Percentiles rank a stretch among this genome's conserved stretches.
Conservation (phyloP, 2,888 invertebrate species). For the Apomyelois bistriatella region DNA sequence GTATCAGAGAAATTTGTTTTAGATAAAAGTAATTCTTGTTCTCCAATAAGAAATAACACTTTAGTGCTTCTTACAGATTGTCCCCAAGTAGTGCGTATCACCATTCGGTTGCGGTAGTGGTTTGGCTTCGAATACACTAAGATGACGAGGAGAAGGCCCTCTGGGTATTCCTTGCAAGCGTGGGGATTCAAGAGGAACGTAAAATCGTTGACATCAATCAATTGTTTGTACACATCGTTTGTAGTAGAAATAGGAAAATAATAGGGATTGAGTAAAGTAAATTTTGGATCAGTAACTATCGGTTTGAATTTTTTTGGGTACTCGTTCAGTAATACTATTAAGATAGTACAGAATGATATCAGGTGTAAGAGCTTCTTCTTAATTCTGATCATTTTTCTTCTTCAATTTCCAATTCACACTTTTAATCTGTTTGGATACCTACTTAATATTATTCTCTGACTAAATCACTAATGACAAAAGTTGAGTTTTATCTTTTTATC, state of each 20-base stretch:
- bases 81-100: slow-evolving; percentile 89
- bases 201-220: slow-evolving; percentile 82
- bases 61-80: slow-evolving; percentile 71
- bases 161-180: slow-evolving; percentile 65
- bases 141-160: slow-evolving; percentile 79
- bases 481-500: too few relatives aligned
- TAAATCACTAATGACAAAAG: too few relatives aligned
- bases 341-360: too few relatives aligned
- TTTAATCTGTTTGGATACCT: too few relatives aligned
- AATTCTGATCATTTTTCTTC: too few relatives aligned
- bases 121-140: slow-evolving; percentile 84
- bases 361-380: slow-evolving; percentile 30
- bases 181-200: slow-evolving; percentile 80
- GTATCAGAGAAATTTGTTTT: slow-evolving; percentile 68
- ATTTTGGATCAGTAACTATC: slow-evolving; percentile 47
- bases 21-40: slow-evolving; percentile 17
- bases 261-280: slow-evolving; percentile 42
- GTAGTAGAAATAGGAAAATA: slow-evolving; percentile 26
- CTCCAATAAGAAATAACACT: slow-evolving; percentile 85
- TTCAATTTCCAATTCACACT: too few relatives aligned
- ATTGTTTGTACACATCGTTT: slow-evolving; percentile 41
- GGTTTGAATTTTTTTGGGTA: too few relatives aligned
- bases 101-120: slow-evolving; percentile 82
- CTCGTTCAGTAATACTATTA: too few relatives aligned
- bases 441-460: too few relatives aligned